A percentile compares a stretch with the other conserved stretches of the same genome.
These are phyloP conservation scores for Rhyacophila evoluta DNA, from an alignment of 2,888 invertebrate species.

Conservation along the genomic window DNA sequence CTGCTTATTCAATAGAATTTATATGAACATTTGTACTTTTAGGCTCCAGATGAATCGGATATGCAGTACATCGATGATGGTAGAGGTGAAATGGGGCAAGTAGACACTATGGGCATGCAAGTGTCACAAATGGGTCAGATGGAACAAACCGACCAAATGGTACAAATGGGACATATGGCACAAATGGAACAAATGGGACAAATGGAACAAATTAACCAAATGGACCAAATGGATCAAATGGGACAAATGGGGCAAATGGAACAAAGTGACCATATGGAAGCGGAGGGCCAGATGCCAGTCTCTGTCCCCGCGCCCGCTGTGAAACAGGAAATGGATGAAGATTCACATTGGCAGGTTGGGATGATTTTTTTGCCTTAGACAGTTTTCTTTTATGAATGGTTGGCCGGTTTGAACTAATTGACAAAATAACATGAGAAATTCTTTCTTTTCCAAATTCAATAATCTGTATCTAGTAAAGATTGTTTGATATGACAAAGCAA, in stretches of 20 bases:
- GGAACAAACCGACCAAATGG: background rate
- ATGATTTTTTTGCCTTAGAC: no score
- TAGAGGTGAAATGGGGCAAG: background rate
- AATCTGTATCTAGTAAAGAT: no score
- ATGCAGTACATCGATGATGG: background rate
- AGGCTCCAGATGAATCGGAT: background rate
- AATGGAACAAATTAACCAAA: background rate
- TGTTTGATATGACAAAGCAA: no score
- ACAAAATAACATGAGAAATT: no score
- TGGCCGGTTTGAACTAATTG: no score
- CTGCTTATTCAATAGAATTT: no score
- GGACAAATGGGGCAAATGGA: background rate
- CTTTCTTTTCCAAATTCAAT: no score
- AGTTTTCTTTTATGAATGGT: no score
- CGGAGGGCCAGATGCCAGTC: background rate
- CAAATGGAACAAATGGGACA: background rate
- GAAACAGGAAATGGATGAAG: constrained; percentile 66
- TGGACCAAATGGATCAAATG: background rate
- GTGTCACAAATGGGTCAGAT: background rate
- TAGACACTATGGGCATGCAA: background rate
- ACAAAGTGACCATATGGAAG: background rate
- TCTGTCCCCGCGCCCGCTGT: constrained; percentile 56
- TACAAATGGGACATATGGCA: background rate
- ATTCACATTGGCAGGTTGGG: constrained; percentile 65
- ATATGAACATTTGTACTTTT: background rate